phyloP scores from a whole-genome alignment of 2,888 invertebrate genomes.

The Clivina fossor region DNA sequence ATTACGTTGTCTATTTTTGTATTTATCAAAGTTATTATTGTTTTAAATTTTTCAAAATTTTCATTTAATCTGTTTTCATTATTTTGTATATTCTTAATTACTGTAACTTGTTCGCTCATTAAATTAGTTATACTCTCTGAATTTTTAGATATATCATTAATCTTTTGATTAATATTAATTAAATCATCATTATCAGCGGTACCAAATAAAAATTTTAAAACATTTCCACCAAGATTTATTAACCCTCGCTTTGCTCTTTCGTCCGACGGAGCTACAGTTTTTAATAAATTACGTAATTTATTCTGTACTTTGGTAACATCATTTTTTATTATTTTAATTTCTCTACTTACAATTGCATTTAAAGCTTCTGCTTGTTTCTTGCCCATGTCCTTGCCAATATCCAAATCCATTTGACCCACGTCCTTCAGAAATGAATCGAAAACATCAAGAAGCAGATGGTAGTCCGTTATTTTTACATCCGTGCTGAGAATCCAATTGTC shows the following conservation, averaged over 20 bases:
- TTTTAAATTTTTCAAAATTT: conserved; percentile 5
- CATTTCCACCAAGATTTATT: conserved; percentile 13
- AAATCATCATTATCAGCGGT: conserved; percentile 18
- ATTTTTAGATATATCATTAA: neutral
- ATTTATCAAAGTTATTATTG: neutral
- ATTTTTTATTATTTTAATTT: conserved; percentile 1
- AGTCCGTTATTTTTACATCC: conserved; percentile 4
- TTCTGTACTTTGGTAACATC: conserved; percentile 15
- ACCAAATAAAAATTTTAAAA: conserved; percentile 24
- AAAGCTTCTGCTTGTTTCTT: neutral
- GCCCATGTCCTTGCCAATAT: neutral
- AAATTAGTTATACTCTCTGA: conserved; percentile 2
- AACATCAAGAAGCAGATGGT: neutral
- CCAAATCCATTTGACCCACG: neutral
- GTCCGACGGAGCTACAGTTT: conserved; percentile 19
- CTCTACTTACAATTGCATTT: conserved; percentile 21
- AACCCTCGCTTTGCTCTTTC: conserved; percentile 17
- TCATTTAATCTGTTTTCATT: neutral
- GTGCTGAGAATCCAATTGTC: conserved; percentile 20
- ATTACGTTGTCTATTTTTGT: neutral
- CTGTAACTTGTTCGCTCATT: conserved; percentile 20
- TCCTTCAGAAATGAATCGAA: conserved; percentile 6
- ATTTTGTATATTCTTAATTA: conserved; percentile 3
- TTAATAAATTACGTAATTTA: conserved; percentile 10
- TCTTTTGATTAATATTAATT: conserved; percentile 17